phyloP scores from a whole-genome alignment of 2,113 vertebrate species.

The Heptranchias perlo region DNA sequence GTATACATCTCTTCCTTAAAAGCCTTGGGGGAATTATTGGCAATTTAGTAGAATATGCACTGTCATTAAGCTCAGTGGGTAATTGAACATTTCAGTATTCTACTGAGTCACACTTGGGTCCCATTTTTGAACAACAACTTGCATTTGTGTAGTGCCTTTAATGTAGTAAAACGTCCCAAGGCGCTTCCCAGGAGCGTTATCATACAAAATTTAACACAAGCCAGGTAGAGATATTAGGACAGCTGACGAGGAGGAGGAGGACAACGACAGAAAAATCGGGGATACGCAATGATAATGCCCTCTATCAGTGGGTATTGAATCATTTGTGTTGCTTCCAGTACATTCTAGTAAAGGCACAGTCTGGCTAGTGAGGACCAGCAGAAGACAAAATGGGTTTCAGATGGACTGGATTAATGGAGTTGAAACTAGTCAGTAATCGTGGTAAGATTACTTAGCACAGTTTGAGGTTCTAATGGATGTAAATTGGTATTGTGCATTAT shows the following conservation, averaged over 20 bases:
- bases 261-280: too few species aligned
- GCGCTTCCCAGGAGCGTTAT: not conserved
- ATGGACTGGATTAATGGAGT: not conserved
- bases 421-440: not conserved
- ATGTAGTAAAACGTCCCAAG: not conserved
- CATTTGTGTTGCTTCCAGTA: too few species aligned
- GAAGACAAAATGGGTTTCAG: not conserved
- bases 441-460: not conserved
- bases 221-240: too few species aligned
- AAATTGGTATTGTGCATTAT: not conserved
- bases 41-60: not conserved
- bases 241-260: too few species aligned
- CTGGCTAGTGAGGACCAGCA: not conserved
- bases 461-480: not conserved
- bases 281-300: too few species aligned
- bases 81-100: not conserved
- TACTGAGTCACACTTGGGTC: not conserved
- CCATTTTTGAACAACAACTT: too few species aligned
- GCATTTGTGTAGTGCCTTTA: not conserved
- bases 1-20: not conserved
- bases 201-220: not conserved
- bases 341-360: too few species aligned
- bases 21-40: not conserved
- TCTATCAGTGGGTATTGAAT: too few species aligned
- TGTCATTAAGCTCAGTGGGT: not conserved